These are phyloP conservation scores for Micromys minutus DNA, from an alignment of 2,113 vertebrate genomes.

Conservation along the genomic window DNA sequence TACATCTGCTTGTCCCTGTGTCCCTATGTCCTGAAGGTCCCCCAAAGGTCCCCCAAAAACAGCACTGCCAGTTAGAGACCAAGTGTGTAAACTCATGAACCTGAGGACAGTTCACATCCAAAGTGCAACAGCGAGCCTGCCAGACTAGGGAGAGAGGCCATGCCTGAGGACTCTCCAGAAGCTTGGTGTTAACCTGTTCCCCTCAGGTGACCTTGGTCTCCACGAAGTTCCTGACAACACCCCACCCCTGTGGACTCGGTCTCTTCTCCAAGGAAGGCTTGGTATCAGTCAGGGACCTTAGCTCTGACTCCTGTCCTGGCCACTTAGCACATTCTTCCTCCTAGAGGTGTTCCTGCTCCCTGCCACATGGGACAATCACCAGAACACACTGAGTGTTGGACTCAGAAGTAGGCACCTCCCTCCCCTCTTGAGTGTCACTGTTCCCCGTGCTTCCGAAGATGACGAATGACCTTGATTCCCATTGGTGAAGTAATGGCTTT, in stretches of 20 bases:
- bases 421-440: not conserved
- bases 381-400: not conserved
- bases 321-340: not conserved
- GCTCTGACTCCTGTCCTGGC: not conserved
- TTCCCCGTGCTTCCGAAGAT: not conserved
- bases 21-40: not conserved
- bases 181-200: not conserved
- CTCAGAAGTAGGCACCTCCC: not conserved
- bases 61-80: not conserved
- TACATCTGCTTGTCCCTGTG: not conserved
- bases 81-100: not conserved
- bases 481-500: slow-evolving; percentile 46
- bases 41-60: not conserved
- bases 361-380: not conserved
- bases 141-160: not conserved
- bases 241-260: not conserved
- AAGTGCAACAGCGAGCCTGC: not conserved
- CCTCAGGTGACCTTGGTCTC: not conserved
- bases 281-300: no score
- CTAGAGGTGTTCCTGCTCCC: slow-evolving; percentile 18
- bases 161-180: not conserved
- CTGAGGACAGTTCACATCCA: not conserved
- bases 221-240: no score
- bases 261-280: not conserved
- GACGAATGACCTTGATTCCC: slow-evolving; percentile 53